Evolutionary conservation across 2,113 vertebrate genomes (phyloP).

Genomic region (Thunnus maccoyii): DNA sequence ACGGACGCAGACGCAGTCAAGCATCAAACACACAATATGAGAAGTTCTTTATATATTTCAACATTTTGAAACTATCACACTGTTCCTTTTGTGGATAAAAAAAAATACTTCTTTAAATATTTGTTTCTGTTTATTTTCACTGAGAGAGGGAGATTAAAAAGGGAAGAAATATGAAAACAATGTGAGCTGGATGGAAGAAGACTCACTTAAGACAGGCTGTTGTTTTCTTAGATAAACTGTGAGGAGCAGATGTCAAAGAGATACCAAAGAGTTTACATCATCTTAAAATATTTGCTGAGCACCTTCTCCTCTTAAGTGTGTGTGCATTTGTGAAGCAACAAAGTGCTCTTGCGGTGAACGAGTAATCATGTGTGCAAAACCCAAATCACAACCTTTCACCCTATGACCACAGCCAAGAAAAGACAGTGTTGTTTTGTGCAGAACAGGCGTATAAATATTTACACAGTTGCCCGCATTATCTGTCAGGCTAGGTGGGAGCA

Average conservation of each 20-base stretch:
- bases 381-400: constrained; percentile 58
- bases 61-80: constrained; percentile 10
- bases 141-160: neutral
- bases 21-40: constrained; percentile 11
- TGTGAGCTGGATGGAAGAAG: neutral
- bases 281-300: constrained; percentile 26
- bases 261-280: constrained; percentile 20
- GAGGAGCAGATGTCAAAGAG: constrained; percentile 13
- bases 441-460: constrained; percentile 66
- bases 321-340: constrained; percentile 5
- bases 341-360: constrained; percentile 33
- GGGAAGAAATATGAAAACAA: constrained; percentile 7
- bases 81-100: neutral
- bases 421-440: constrained; percentile 39
- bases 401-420: constrained; percentile 47
- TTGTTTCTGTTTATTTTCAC: constrained; percentile 36
- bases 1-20: constrained; percentile 6
- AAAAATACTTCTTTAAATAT: constrained; percentile 1
- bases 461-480: constrained; percentile 56
- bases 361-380: constrained; percentile 61
- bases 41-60: constrained; percentile 29
- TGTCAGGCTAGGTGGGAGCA: constrained; percentile 21
- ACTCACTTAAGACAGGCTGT: constrained; percentile 20
- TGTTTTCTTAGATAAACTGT: constrained; percentile 52
- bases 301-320: constrained; percentile 13